A percentile compares a stretch with the other conserved stretches of the same genome.
phyloP scores from a whole-genome alignment of 2,113 vertebrate species.

The Artemisiospiza belli region DNA sequence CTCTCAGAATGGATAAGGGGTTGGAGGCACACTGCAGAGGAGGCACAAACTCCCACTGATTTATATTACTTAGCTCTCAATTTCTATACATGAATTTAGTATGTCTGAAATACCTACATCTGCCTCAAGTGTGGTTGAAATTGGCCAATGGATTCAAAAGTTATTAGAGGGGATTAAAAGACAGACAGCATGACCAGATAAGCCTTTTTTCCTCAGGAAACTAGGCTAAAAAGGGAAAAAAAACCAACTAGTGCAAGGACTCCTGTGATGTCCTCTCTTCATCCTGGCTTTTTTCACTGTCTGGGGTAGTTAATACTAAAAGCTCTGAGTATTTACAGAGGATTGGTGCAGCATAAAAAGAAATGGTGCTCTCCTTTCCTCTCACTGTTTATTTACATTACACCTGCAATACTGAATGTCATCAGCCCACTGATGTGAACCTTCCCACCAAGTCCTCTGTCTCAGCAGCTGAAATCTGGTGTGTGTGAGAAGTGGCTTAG shows the following conservation, averaged over 20 bases:
- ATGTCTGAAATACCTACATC: background rate
- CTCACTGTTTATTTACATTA: background rate
- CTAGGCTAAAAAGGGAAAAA: conserved; percentile 30
- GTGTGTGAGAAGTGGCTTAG: background rate
- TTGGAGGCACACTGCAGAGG: background rate
- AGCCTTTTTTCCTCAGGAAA: conserved; percentile 56
- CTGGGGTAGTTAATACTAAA: background rate
- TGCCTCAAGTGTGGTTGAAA: conserved; percentile 30
- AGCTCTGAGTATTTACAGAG: background rate
- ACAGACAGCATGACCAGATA: conserved; percentile 59
- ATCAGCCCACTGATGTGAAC: background rate
- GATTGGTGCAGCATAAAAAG: background rate
- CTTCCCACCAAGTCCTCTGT: background rate
- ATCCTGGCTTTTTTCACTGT: background rate
- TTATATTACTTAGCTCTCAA: background rate
- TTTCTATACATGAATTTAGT: background rate
- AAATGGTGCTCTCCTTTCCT: background rate
- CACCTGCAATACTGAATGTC: background rate
- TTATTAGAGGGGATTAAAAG: conserved; percentile 60
- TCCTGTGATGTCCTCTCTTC: background rate
- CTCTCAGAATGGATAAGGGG: background rate
- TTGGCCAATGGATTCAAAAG: conserved; percentile 55
- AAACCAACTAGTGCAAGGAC: background rate
- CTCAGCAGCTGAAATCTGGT: background rate
- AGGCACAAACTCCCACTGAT: background rate